A percentile compares a stretch with the other conserved stretches of the same genome.
Conservation (phyloP, 1,140 invertebrate species). For the Papilio xuthus region DNA sequence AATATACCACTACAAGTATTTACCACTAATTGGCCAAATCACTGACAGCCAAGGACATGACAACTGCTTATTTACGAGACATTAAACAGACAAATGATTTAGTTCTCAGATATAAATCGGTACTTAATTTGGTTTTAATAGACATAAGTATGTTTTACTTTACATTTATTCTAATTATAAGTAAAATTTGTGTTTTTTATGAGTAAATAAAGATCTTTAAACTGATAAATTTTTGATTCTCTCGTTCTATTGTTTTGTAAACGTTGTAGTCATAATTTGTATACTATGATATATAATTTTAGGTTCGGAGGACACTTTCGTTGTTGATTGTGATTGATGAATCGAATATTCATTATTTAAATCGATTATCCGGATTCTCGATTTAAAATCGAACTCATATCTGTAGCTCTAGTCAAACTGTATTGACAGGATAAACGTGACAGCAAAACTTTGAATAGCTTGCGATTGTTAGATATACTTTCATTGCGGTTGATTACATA, state of each 20-base stretch:
- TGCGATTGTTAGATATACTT: constrained; percentile 8
- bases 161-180: too few species aligned
- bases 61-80: neutral
- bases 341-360: neutral
- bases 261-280: too few species aligned
- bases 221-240: too few species aligned
- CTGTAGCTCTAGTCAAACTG: constrained; percentile 19
- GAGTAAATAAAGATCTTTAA: too few species aligned
- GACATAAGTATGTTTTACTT: neutral
- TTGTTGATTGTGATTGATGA: neutral
- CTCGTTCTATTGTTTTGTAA: too few species aligned
- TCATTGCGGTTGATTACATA: neutral
- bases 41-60: neutral
- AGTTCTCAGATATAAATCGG: neutral
- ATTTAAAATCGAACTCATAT: constrained; percentile 21
- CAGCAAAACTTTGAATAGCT: constrained; percentile 26
- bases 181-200: too few species aligned
- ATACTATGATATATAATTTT: too few species aligned
- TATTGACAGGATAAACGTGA: constrained; percentile 18
- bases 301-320: too few species aligned
- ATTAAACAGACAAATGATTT: neutral
- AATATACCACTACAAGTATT: neutral
- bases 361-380: neutral
- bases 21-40: constrained; percentile 15
- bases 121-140: neutral